These are phyloP conservation scores for Istiophorus platypterus DNA, from an alignment of 2,113 vertebrate genomes.

Conservation along the genomic window DNA sequence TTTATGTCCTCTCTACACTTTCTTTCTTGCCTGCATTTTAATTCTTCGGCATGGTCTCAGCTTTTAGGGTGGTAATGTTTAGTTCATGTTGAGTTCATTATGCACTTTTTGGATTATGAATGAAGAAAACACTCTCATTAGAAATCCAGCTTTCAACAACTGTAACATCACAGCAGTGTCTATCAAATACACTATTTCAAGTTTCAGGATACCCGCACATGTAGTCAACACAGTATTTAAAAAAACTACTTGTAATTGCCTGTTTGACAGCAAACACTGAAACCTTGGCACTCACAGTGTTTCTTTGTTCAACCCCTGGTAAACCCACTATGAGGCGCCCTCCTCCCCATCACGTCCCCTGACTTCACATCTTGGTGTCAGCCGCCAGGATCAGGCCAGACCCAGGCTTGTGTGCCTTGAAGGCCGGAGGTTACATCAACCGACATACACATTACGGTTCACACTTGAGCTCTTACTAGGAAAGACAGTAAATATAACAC, in stretches of 20 bases:
- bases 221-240: slow-evolving; percentile 38
- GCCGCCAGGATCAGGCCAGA: slow-evolving; percentile 82
- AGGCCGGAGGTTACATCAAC: slow-evolving; percentile 87
- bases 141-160: slow-evolving; percentile 11
- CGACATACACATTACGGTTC: slow-evolving; percentile 82
- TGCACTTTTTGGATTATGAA: background rate
- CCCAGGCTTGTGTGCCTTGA: slow-evolving; percentile 60
- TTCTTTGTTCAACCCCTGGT: slow-evolving; percentile 79
- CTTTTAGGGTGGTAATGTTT: slow-evolving; percentile 17
- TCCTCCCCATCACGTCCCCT: slow-evolving; percentile 68
- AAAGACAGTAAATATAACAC: slow-evolving; percentile 77
- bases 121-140: background rate
- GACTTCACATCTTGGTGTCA: slow-evolving; percentile 80
- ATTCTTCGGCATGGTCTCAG: slow-evolving; percentile 36
- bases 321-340: slow-evolving; percentile 60
- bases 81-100: background rate
- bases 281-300: slow-evolving; percentile 69
- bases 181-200: slow-evolving; percentile 9
- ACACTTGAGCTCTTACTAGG: slow-evolving; percentile 79
- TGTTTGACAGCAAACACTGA: slow-evolving; percentile 76
- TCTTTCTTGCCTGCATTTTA: slow-evolving; percentile 8
- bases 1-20: slow-evolving; percentile 50
- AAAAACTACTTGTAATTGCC: slow-evolving; percentile 68
- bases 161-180: slow-evolving; percentile 5
- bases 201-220: slow-evolving; percentile 37